These are phyloP conservation scores for Sternotherus odoratus DNA, from an alignment of 2,797 vertebrate genomes.

Conservation along the genomic window DNA sequence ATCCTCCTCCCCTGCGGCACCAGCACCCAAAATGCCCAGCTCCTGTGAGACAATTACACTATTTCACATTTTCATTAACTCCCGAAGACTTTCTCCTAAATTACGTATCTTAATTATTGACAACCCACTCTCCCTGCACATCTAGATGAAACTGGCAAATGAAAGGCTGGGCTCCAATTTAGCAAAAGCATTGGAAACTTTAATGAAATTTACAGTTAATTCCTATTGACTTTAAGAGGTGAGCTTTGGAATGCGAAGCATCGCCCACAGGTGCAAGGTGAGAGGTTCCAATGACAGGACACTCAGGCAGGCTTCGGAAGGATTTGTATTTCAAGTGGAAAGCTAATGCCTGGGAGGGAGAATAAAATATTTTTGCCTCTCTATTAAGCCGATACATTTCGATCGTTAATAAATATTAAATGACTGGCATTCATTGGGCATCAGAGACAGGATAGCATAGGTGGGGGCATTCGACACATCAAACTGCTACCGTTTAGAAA, in stretches of 20 bases:
- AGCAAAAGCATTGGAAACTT: neutral
- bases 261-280: neutral
- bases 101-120: conserved; percentile 71
- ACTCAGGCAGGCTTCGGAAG: fast-evolving
- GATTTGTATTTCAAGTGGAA: neutral
- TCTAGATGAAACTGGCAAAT: conserved; percentile 16
- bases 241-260: neutral
- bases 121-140: conserved; percentile 12
- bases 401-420: neutral
- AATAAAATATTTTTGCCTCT: neutral
- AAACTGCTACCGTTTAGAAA: neutral
- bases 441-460: neutral
- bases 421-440: neutral
- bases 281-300: fast-evolving
- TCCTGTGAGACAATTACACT: neutral
- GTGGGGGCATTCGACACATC: fast-evolving
- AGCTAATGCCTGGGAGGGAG: fast-evolving
- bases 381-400: neutral
- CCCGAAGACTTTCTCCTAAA: conserved; percentile 52
- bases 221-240: conserved; percentile 50
- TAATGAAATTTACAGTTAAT: conserved; percentile 65
- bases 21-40: neutral
- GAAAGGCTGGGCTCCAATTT: conserved; percentile 5
- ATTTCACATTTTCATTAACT: conserved; percentile 59
- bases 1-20: conserved; percentile 21